Conservation (phyloP, 64 coral and sea anemone genomes). For the Acropora tenuis region DNA sequence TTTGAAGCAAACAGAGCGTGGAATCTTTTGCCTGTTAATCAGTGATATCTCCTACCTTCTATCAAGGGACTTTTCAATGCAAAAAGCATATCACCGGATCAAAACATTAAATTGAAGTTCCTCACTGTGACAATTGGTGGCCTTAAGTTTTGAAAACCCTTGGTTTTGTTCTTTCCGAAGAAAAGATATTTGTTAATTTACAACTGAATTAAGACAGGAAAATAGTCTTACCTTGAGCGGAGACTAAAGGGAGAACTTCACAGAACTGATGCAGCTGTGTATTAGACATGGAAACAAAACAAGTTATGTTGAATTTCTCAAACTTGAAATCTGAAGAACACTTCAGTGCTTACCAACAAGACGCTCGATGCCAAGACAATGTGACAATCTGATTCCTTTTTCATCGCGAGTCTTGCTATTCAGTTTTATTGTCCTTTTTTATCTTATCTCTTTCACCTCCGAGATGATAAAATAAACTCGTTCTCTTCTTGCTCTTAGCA, state of each 20-base stretch:
- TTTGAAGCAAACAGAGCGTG: no score
- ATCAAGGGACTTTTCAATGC: no score
- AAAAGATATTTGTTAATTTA: background rate
- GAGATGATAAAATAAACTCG: no score
- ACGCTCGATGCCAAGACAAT: background rate
- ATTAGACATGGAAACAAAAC: background rate
- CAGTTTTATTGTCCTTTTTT: background rate
- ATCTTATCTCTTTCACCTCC: background rate
- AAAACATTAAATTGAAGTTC: no score
- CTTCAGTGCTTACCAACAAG: background rate
- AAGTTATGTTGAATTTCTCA: background rate
- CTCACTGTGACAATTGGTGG: no score
- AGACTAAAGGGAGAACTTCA: background rate
- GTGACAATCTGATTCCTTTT: no score
- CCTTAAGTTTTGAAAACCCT: background rate
- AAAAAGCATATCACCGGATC: no score
- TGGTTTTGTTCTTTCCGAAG: background rate
- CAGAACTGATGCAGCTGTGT: background rate
- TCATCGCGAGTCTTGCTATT: no score
- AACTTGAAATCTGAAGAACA: background rate
- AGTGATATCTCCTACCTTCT: no score
- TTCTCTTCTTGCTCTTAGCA: no score
- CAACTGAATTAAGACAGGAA: background rate
- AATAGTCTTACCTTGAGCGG: background rate
- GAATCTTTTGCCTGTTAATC: no score